A percentile compares a stretch with the other conserved stretches of the same genome.
Evolutionary conservation across 2,888 invertebrate species (phyloP).

Genomic region (Drosophila atroscutellata): DNA sequence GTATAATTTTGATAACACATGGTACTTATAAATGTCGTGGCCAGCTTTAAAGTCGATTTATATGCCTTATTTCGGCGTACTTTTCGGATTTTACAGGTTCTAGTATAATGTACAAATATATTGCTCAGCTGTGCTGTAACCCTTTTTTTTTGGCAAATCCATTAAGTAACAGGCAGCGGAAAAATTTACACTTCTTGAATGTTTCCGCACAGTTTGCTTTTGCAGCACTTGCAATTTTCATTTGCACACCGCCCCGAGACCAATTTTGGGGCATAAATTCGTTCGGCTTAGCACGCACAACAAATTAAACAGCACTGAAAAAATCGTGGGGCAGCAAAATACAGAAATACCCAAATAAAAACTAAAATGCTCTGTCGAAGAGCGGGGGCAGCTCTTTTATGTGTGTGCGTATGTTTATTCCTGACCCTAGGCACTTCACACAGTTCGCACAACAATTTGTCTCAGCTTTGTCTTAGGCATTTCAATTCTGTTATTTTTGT

Average conservation of each 20-base stretch:
- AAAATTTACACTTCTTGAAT: slow-evolving; percentile 70
- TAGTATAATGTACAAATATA: not conserved
- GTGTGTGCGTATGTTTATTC: not conserved
- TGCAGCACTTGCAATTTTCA: slow-evolving; percentile 77
- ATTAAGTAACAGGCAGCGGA: slow-evolving; percentile 48
- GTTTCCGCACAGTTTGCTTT: slow-evolving; percentile 76
- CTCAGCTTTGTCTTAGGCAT: slow-evolving; percentile 32
- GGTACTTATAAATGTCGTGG: slow-evolving; percentile 1
- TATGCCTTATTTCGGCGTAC: not conserved
- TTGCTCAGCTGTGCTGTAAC: slow-evolving; percentile 5
- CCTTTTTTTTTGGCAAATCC: slow-evolving; percentile 25
- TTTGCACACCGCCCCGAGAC: slow-evolving; percentile 24
- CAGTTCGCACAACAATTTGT: slow-evolving; percentile 53
- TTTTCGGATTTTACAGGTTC: not conserved
- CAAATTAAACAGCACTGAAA: slow-evolving; percentile 61
- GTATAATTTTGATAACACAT: slow-evolving; percentile 26
- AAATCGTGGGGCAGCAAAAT: slow-evolving; percentile 20
- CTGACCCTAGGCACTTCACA: slow-evolving; percentile 17
- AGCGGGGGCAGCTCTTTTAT: too few species aligned
- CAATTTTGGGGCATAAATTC: slow-evolving; percentile 70
- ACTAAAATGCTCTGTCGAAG: slow-evolving; percentile 9
- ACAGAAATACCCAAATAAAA: slow-evolving; percentile 5
- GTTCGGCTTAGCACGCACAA: slow-evolving; percentile 59
- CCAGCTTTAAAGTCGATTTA: slow-evolving; percentile 12
- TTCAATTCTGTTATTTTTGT: slow-evolving; percentile 13